Conservation (phyloP, 1,140 invertebrate genomes). For the Papilio machaon region DNA sequence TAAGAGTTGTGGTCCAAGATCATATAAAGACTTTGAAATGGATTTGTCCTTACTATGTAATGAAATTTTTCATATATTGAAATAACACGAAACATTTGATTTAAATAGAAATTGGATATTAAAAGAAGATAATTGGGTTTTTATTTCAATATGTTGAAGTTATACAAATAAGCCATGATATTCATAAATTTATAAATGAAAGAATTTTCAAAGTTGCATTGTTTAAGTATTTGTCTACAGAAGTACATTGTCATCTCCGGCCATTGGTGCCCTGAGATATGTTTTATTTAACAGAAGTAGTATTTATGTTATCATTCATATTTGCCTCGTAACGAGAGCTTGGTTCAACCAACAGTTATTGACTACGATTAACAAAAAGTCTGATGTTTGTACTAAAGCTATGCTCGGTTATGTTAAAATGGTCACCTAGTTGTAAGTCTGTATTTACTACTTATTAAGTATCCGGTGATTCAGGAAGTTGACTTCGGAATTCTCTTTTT, state of each 20-base stretch:
- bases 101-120: neutral
- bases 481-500: slow-evolving; percentile 40
- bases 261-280: slow-evolving; percentile 38
- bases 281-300: slow-evolving; percentile 71
- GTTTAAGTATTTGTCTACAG: slow-evolving; percentile 19
- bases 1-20: neutral
- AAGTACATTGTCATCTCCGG: slow-evolving; percentile 14
- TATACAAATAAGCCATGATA: too few relatives aligned
- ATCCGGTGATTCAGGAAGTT: slow-evolving; percentile 21
- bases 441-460: slow-evolving; percentile 33
- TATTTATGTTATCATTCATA: slow-evolving; percentile 66
- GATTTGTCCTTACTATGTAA: neutral
- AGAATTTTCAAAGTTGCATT: neutral
- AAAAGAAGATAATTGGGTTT: neutral
- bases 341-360: slow-evolving; percentile 42
- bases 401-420: slow-evolving; percentile 64
- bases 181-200: neutral
- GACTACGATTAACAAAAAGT: slow-evolving; percentile 61
- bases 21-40: neutral
- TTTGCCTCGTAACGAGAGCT: slow-evolving; percentile 54
- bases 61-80: neutral
- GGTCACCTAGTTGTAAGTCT: slow-evolving; percentile 53
- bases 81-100: neutral
- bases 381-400: slow-evolving; percentile 75
- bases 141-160: too few relatives aligned